Base-by-base conservation (phyloP, 2,888 invertebrate genomes). In the Heterodera filipjevi region DNA sequence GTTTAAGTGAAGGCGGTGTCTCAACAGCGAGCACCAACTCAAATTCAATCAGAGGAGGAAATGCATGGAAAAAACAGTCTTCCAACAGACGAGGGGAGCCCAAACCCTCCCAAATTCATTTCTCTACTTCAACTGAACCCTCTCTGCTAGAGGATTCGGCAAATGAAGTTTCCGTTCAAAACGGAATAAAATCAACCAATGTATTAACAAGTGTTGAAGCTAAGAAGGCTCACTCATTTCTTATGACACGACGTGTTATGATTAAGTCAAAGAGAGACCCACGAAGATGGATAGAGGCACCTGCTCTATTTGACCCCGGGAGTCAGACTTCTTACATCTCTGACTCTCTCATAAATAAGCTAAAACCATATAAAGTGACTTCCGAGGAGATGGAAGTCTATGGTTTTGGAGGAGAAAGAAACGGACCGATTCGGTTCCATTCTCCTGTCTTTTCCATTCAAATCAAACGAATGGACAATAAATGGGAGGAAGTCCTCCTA, bases 341-440 rank as follows among this genome's bases (percentile, higher is more conserved):
- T 3, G 53, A 71, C 30, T 27, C 71, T 33, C 71, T 71, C 14
- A 53, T 71, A 1, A 12, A 27, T 2, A 53, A 35, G 30, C 71
- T 71, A 16, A 46, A 35, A 6, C 71, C 71, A 27, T 27, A 32
- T 14, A 32, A 49, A 46, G 16, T 30, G 14, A 44, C 44, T 14
- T 71, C 71, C 49, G 71, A 71, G 16, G 49, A 32, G 3, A 71
- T 71, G 71, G 71, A 71, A 19, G 71, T 71, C 19, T 46, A 33
- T 19, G 71, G 49, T 2, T 71, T 71, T 12, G 71, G 71, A 12
- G 71, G 71, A 30, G 30, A 46, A 0, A 33, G 46, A 32, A 71
- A 32, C 32, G 59, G 59, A 2, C 59, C 59, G 3, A n/a, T 59
- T n/a, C 12, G 53, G 35, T 71, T 71, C 32, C 71, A 71, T 53